Evolutionary conservation across 2,113 vertebrate genomes (phyloP).

Genomic region (Hypanus sabinus): DNA sequence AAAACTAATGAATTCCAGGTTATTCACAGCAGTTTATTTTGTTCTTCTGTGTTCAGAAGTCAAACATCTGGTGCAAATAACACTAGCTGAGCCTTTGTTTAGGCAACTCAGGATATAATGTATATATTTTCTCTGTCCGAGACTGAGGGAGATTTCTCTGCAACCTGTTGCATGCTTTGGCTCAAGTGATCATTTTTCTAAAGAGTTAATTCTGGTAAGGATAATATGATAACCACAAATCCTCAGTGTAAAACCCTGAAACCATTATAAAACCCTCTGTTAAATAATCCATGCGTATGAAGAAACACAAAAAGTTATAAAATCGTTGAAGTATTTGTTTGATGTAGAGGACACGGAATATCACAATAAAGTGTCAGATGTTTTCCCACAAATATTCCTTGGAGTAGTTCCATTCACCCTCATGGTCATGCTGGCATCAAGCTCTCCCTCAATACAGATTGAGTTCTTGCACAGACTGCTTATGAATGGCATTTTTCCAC

Average conservation of each 20-base stretch:
- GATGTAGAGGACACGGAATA: neutral
- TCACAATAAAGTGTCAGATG: neutral
- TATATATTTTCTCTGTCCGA: neutral
- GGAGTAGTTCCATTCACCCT: neutral
- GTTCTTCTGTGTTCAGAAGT: neutral
- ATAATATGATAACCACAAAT: neutral
- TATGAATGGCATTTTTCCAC: no score
- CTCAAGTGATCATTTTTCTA: neutral
- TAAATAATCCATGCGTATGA: neutral
- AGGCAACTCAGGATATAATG: neutral
- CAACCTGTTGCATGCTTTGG: neutral
- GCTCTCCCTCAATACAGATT: neutral
- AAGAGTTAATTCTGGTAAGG: neutral
- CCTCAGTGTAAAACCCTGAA: neutral
- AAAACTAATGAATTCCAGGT: slow-evolving; percentile 28
- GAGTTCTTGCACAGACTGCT: neutral
- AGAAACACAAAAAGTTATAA: neutral
- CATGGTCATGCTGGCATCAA: neutral
- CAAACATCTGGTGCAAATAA: slow-evolving; percentile 33
- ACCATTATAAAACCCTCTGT: neutral
- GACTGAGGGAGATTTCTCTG: neutral
- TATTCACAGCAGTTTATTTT: slow-evolving; percentile 26
- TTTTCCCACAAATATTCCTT: neutral
- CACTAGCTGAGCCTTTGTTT: slow-evolving; percentile 26
- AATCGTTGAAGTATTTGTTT: neutral